Evolutionary conservation across 2,888 invertebrate species (phyloP).

Genomic region (Pedicia rivosa): DNA sequence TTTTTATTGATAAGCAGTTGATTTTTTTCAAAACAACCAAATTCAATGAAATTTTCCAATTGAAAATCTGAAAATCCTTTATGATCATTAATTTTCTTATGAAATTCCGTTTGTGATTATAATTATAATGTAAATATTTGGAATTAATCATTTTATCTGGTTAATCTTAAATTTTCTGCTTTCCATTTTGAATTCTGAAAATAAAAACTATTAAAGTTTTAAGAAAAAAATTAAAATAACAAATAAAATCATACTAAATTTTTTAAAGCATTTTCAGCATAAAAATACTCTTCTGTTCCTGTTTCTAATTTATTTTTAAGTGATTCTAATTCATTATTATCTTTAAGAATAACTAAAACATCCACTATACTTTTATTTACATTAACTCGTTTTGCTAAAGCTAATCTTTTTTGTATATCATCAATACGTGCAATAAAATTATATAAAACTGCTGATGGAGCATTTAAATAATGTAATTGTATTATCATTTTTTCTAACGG

Average conservation of each 20-base stretch:
- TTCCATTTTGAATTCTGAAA: conserved; percentile 15
- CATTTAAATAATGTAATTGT: conserved; percentile 22
- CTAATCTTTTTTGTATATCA: conserved; percentile 22
- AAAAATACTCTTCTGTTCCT: conserved; percentile 48
- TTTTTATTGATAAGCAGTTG: too few relatives aligned
- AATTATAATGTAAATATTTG: too few relatives aligned
- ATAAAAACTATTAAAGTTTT: conserved; percentile 14
- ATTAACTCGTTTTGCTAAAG: conserved; percentile 23
- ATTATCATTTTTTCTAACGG: conserved; percentile 24
- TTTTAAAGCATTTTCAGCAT: conserved; percentile 54
- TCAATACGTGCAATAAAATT: conserved; percentile 24
- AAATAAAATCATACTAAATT: conserved; percentile 14
- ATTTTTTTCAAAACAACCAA: too few relatives aligned
- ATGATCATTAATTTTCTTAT: too few relatives aligned
- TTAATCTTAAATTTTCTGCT: too few relatives aligned
- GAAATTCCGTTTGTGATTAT: too few relatives aligned
- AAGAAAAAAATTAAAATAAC: not conserved
- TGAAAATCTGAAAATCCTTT: too few relatives aligned
- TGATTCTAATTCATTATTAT: conserved; percentile 21
- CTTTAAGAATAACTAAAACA: conserved; percentile 24
- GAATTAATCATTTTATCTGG: too few relatives aligned
- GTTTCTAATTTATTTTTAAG: conserved; percentile 20
- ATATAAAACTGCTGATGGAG: conserved; percentile 25
- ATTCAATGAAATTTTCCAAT: too few relatives aligned
- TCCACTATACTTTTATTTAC: conserved; percentile 26